Evolutionary conservation across 2,888 invertebrate genomes (phyloP), one percentile per base, ranked within the genome.

Genomic region (Stenurella melanura): DNA sequence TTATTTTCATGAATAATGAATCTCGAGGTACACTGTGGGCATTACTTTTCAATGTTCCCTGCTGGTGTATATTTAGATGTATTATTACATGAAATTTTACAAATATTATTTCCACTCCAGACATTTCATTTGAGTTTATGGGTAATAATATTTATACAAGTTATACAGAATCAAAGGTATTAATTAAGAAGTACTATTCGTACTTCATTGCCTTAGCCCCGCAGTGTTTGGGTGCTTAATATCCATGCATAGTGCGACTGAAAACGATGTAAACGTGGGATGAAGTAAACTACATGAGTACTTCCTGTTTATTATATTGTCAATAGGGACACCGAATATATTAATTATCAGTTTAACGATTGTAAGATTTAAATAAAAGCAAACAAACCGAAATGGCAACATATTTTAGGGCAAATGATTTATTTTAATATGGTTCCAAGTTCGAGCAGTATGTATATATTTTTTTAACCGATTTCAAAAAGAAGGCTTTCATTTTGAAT

Each of bases 1-100:
- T 26, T 54, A 30, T 67, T 58, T 12, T 58, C 58, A 58, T 19
- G 18, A 58, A 10, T 58, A 11, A 58, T 21, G 21, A 19, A 18
- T 58, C 58, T 58, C n/a, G 18, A 3, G 64, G 42, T 18, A 42
- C 10, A n/a, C n/a, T 63, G 63, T 63, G 42, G 64, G 64, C 64
- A 10, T 34, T 63, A 38, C 12, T 12, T 50, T n/a, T 61, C 54
- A 50, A 42, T 56, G 38, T 30, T 58, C n/a, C 18, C 56, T 58
- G 18, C 50, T 50, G 50, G 5, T n/a, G n/a, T n/a, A 50, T n/a
- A n/a, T 50, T 50, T 50, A 50, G 26, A 26, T 2, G 2, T 4
- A 26, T 4, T 50, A 50, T 50, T n/a, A 50, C 50, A n/a, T 1
- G 50, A 38, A 38, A 38, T 42, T 42, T 42, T 12, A 12, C 42